These are phyloP conservation scores for Machimus atricapillus DNA, from an alignment of 2,888 invertebrate species.

Conservation along the genomic window DNA sequence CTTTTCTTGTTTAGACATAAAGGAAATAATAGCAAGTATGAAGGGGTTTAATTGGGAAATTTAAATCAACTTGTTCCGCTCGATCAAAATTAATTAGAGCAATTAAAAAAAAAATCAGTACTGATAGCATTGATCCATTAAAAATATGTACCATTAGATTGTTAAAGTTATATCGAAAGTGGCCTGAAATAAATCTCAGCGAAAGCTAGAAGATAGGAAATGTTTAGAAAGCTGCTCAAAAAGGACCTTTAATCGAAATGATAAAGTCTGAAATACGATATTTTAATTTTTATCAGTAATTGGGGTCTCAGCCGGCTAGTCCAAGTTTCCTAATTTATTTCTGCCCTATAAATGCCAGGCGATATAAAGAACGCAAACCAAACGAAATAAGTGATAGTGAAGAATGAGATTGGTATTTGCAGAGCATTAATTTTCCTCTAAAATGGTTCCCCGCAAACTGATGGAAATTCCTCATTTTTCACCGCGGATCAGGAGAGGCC, in stretches of 20 bases:
- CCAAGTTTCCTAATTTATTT: not conserved
- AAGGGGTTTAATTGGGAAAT: not conserved
- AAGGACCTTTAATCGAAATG: not conserved
- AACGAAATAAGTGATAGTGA: not conserved
- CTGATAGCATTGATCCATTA: too few relatives aligned
- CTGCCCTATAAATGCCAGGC: not conserved
- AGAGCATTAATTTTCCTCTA: conserved; percentile 2
- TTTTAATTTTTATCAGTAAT: not conserved
- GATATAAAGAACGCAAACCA: not conserved
- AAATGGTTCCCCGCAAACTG: not conserved
- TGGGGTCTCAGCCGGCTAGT: too few relatives aligned
- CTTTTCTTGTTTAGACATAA: not conserved
- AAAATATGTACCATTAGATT: too few relatives aligned
- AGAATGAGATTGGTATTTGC: conserved; percentile 14
- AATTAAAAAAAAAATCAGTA: not conserved
- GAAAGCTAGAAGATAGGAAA: not conserved
- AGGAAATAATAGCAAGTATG: not conserved
- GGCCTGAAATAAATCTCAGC: not conserved
- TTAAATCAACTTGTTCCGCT: not conserved
- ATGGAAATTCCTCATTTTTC: conserved; percentile 6
- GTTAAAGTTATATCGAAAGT: not conserved
- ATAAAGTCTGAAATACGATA: not conserved
- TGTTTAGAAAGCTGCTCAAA: not conserved
- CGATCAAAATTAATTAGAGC: not conserved
- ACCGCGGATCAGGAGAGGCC: not conserved